Percentiles rank a stretch among this genome's conserved stretches.
Evolutionary conservation across 1,140 invertebrate species (phyloP).

Genomic region (Globodera ellingtonae): DNA sequence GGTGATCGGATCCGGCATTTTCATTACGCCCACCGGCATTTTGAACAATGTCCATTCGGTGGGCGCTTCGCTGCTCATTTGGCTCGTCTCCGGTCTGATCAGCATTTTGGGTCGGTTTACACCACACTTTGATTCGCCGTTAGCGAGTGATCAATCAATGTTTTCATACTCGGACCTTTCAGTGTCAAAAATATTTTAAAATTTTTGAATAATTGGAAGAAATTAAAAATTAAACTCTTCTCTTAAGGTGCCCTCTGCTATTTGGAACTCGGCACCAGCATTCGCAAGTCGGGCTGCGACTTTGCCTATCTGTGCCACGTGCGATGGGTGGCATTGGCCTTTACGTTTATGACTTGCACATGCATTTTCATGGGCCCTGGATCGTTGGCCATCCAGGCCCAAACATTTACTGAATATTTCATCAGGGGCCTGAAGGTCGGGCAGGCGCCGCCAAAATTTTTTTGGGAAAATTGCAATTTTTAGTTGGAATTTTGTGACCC

Average conservation of each 20-base stretch:
- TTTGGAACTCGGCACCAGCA: constrained; percentile 50
- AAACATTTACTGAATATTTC: constrained; percentile 53
- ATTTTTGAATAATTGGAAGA: neutral
- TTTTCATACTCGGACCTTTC: too few relatives aligned
- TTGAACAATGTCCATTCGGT: constrained; percentile 38
- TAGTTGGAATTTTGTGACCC: neutral
- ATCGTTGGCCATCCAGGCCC: constrained; percentile 49
- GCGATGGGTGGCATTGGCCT: constrained; percentile 49
- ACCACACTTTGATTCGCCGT: too few relatives aligned
- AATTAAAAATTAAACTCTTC: neutral
- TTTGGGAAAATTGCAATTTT: neutral
- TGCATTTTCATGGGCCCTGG: constrained; percentile 50
- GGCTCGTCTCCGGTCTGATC: constrained; percentile 47
- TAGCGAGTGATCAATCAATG: too few relatives aligned
- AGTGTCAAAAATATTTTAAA: neutral
- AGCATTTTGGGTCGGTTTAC: constrained; percentile 40
- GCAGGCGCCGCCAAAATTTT: neutral
- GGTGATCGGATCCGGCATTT: constrained; percentile 41
- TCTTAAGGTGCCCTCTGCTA: constrained; percentile 32
- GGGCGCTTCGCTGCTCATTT: constrained; percentile 46
- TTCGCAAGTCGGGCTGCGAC: constrained; percentile 50
- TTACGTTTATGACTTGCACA: constrained; percentile 47
- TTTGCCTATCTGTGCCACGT: constrained; percentile 57
- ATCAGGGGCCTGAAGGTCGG: constrained; percentile 33
- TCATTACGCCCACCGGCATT: constrained; percentile 40